A percentile compares a stretch with the other conserved stretches of the same genome.
These are phyloP conservation scores for Cephonodes hylas DNA, from an alignment of 2,888 invertebrate genomes.

Conservation along the genomic window DNA sequence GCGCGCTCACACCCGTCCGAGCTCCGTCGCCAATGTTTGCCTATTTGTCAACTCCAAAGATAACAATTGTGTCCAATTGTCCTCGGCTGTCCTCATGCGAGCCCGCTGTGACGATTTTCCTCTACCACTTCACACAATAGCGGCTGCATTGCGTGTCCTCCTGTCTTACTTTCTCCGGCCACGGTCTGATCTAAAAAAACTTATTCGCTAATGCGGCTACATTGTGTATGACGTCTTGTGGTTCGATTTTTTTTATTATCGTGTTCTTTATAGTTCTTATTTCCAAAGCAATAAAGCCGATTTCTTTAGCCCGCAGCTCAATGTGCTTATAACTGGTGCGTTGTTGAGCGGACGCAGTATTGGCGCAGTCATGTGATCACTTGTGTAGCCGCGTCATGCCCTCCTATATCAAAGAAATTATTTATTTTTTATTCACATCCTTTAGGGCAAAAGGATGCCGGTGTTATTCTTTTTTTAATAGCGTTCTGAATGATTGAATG, in stretches of 20 bases:
- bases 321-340: constrained; percentile 28
- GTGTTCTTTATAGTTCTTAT: neutral
- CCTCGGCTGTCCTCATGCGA: neutral
- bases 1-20: neutral
- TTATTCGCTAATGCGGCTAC: constrained; percentile 29
- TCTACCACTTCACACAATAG: constrained; percentile 26
- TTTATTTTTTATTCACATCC: constrained; percentile 2
- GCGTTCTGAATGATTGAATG: neutral
- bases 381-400: neutral
- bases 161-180: constrained; percentile 33
- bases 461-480: neutral
- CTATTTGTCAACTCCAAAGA: constrained; percentile 52
- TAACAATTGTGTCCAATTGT: constrained; percentile 42
- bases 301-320: neutral
- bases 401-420: neutral
- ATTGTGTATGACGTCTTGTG: constrained; percentile 28
- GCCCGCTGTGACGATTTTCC: constrained; percentile 17
- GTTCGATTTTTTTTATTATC: constrained; percentile 20
- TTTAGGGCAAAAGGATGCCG: neutral
- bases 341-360: constrained; percentile 27
- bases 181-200: constrained; percentile 32
- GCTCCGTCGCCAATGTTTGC: constrained; percentile 46
- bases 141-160: constrained; percentile 17
- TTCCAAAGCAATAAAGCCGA: neutral
- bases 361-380: constrained; percentile 15